These are phyloP conservation scores for Sakesphorus luctuosus DNA, from an alignment of 2,113 vertebrate genomes.

Conservation along the genomic window DNA sequence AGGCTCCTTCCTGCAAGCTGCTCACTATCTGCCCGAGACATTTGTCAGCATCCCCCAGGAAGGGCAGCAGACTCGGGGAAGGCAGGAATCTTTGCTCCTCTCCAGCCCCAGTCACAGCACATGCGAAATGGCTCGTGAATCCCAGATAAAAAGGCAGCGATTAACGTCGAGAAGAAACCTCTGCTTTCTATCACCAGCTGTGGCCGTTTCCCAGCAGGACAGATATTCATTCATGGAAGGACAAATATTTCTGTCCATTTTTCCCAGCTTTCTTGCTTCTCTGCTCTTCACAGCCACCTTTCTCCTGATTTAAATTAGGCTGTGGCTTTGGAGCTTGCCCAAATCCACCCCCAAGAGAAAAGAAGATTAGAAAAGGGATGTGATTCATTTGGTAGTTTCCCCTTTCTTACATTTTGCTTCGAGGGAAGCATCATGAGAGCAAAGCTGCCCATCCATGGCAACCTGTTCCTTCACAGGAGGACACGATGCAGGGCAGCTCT, in stretches of 20 bases:
- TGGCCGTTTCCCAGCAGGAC: not conserved
- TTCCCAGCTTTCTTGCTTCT: conserved; percentile 19
- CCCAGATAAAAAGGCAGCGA: conserved; percentile 43
- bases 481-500: not conserved
- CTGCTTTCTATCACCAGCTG: conserved; percentile 56
- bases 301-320: conserved; percentile 65
- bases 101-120: conserved; percentile 32
- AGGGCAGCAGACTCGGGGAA: conserved; percentile 47
- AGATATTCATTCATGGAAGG: conserved; percentile 30
- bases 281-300: conserved; percentile 30
- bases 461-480: not conserved
- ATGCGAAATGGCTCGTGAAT: conserved; percentile 42
- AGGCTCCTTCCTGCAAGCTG: conserved; percentile 68
- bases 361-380: conserved; percentile 65
- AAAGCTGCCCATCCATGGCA: not conserved
- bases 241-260: conserved; percentile 34
- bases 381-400: conserved; percentile 65
- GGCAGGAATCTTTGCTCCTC: conserved; percentile 15
- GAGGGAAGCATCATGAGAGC: not conserved
- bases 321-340: conserved; percentile 62
- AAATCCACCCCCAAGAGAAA: conserved; percentile 63
- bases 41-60: conserved; percentile 63
- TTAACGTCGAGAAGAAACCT: conserved; percentile 20
- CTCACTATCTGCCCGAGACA: conserved; percentile 55
- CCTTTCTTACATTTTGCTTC: not conserved